phyloP scores from a whole-genome alignment of 2,797 vertebrate genomes.

The Thunnus albacares region DNA sequence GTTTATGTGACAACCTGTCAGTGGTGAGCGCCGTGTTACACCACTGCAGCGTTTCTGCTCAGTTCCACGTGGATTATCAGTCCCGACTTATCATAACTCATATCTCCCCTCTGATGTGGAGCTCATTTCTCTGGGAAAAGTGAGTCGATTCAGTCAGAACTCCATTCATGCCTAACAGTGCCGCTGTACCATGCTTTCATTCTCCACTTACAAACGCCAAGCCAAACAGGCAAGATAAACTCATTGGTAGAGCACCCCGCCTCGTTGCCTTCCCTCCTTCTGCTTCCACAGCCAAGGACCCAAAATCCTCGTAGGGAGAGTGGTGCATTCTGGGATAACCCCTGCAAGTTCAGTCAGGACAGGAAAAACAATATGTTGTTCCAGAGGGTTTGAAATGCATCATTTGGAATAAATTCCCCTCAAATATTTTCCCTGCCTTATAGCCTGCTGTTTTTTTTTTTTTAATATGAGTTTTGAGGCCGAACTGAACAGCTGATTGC shows the following conservation, averaged over 20 bases:
- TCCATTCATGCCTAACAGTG: slow-evolving; percentile 67
- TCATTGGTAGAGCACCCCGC: slow-evolving; percentile 61
- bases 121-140: slow-evolving; percentile 61
- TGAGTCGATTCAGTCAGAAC: slow-evolving; percentile 62
- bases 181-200: slow-evolving; percentile 52
- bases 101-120: slow-evolving; percentile 62
- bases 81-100: slow-evolving; percentile 63
- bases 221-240: slow-evolving; percentile 82
- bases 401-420: slow-evolving; percentile 63
- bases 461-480: slow-evolving; percentile 17
- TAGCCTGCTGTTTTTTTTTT: slow-evolving; percentile 24
- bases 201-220: slow-evolving; percentile 71
- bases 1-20: slow-evolving; percentile 66
- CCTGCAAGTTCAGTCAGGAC: slow-evolving; percentile 57
- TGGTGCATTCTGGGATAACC: slow-evolving; percentile 76
- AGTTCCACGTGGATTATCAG: slow-evolving; percentile 65
- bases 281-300: slow-evolving; percentile 50
- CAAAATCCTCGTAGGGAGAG: slow-evolving; percentile 40
- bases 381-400: slow-evolving; percentile 64
- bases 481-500: slow-evolving; percentile 13
- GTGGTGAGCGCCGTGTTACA: slow-evolving; percentile 52
- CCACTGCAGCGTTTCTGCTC: slow-evolving; percentile 46
- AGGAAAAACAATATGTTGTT: slow-evolving; percentile 72
- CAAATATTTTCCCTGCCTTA: slow-evolving; percentile 45
- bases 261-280: slow-evolving; percentile 52